phyloP scores from a whole-genome alignment of 1,140 invertebrate genomes.

The Drosophila busckii region DNA sequence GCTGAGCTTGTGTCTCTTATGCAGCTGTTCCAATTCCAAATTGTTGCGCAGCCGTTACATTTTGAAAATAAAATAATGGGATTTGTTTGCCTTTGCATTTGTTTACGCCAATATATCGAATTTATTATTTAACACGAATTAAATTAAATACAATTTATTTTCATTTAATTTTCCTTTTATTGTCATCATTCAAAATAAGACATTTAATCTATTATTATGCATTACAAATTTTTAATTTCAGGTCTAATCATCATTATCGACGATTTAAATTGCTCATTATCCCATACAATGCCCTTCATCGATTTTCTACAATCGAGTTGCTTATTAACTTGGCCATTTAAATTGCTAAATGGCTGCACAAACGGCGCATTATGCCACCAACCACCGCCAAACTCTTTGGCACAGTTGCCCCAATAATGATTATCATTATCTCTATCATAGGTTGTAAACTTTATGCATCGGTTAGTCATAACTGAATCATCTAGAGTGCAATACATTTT shows the following conservation, averaged over 20 bases:
- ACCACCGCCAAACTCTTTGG: too few relatives aligned
- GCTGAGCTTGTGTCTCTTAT: not conserved
- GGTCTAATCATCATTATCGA: too few relatives aligned
- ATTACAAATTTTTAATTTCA: too few relatives aligned
- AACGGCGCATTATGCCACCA: too few relatives aligned
- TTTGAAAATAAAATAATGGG: slow-evolving; percentile 44
- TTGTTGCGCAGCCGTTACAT: not conserved
- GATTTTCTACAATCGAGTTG: too few relatives aligned
- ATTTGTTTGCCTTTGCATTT: not conserved
- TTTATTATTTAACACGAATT: not conserved
- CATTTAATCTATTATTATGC: too few relatives aligned
- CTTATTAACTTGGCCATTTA: too few relatives aligned
- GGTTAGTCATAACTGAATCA: not conserved
- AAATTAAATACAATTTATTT: not conserved
- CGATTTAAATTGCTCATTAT: too few relatives aligned
- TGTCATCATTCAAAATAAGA: too few relatives aligned
- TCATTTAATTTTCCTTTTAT: too few relatives aligned
- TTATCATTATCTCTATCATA: slow-evolving; percentile 14
- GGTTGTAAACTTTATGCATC: slow-evolving; percentile 19
- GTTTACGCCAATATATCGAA: not conserved
- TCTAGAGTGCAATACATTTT: not conserved
- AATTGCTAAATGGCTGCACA: too few relatives aligned
- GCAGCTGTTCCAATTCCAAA: slow-evolving; percentile 47
- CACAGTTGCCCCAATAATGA: not conserved
- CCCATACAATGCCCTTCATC: too few relatives aligned